Percentiles rank a stretch among this genome's conserved stretches.
phyloP scores from a whole-genome alignment of 2,888 invertebrate species.

The Hetaerina titia region DNA sequence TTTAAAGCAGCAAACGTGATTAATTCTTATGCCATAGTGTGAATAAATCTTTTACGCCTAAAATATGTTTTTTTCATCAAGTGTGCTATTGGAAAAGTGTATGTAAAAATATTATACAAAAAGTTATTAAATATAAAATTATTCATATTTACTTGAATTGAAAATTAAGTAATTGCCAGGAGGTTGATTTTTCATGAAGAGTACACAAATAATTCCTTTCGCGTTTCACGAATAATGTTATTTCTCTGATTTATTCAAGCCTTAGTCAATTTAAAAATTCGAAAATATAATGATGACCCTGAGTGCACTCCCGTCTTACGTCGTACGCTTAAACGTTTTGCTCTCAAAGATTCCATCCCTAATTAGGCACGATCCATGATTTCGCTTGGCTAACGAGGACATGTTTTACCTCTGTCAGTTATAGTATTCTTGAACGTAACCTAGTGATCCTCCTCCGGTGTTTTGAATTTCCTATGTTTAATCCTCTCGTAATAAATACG shows the following conservation, averaged over 20 bases:
- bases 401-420: not conserved
- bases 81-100: too few relatives aligned
- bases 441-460: not conserved
- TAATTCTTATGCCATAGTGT: too few relatives aligned
- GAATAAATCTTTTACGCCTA: too few relatives aligned
- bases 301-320: not conserved
- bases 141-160: too few relatives aligned
- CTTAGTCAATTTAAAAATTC: not conserved
- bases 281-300: not conserved
- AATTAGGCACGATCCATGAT: constrained; percentile 29
- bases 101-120: too few relatives aligned
- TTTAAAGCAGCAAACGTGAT: too few relatives aligned
- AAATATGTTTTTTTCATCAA: too few relatives aligned
- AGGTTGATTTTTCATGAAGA: not conserved
- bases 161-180: too few relatives aligned
- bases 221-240: not conserved
- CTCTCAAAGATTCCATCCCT: not conserved
- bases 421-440: not conserved
- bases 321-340: not conserved
- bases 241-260: not conserved
- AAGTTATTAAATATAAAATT: too few relatives aligned
- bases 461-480: constrained; percentile 22
- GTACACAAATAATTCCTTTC: not conserved
- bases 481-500: not conserved
- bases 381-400: constrained; percentile 28